A percentile compares a stretch with the other conserved stretches of the same genome.
phyloP scores from a whole-genome alignment of 2,797 vertebrate genomes.

The Crocidura indochinensis region DNA sequence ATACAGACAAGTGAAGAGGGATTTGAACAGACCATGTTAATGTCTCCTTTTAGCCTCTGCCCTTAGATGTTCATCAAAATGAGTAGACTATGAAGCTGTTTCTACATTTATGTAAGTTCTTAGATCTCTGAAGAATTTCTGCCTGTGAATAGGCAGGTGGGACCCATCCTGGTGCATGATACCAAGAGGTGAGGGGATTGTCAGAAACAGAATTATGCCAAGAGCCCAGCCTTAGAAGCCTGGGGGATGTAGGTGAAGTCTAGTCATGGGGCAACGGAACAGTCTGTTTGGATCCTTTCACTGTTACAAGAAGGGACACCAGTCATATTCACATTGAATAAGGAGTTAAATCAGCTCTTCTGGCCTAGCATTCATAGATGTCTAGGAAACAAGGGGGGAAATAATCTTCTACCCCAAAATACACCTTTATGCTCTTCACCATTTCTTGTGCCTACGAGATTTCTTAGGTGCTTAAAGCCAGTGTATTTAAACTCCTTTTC shows the following conservation, averaged over 20 bases:
- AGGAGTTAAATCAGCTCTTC: neutral
- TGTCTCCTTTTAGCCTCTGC: neutral
- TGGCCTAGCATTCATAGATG: neutral
- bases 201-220: conserved; percentile 17
- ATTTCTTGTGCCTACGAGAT: conserved; percentile 12
- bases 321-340: neutral
- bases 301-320: conserved; percentile 4
- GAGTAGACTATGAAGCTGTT: neutral
- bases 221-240: conserved; percentile 15
- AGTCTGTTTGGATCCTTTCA: neutral
- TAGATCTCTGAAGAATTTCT: conserved; percentile 6
- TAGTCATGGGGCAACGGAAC: neutral
- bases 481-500: conserved; percentile 45
- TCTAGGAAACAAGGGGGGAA: neutral
- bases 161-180: neutral
- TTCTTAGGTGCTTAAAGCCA: conserved; percentile 19
- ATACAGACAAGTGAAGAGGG: neutral
- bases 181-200: neutral
- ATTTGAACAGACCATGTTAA: neutral
- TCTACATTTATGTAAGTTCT: conserved; percentile 1
- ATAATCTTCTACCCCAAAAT: neutral
- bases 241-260: neutral
- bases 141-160: neutral
- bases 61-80: neutral
- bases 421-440: neutral